Percentiles rank a stretch among this genome's conserved stretches.
Evolutionary conservation across 2,797 vertebrate genomes (phyloP).

Genomic region (Morelia viridis): DNA sequence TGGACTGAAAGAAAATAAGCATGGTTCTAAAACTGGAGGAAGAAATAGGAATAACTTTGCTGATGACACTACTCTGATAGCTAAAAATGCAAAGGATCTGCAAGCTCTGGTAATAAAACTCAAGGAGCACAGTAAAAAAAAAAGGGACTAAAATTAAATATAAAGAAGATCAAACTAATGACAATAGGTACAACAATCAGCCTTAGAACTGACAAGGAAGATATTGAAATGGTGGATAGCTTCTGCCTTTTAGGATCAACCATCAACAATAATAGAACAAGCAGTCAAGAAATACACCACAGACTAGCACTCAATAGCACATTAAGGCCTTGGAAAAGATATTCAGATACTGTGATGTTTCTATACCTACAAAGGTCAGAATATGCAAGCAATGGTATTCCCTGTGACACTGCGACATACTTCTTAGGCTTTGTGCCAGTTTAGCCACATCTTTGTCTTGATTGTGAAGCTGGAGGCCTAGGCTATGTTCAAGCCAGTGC

Average conservation of each 20-base stretch:
- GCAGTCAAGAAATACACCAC: background rate
- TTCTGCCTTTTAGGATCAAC: background rate
- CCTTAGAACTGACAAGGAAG: background rate
- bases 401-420: background rate
- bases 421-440: background rate
- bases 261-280: background rate
- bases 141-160: background rate
- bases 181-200: background rate
- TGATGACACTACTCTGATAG: no score
- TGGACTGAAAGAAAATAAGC: no score
- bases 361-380: no score
- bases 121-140: background rate
- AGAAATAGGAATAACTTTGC: no score
- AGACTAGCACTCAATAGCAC: background rate
- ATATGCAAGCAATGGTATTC: no score
- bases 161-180: background rate
- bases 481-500: background rate
- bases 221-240: background rate
- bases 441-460: background rate
- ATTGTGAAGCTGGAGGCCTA: background rate
- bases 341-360: no score
- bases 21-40: no score
- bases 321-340: no score
- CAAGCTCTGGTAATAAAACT: background rate
- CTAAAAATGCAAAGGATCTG: background rate